Conservation (phyloP, 2,797 vertebrate genomes). For the Antennarius maculatus region DNA sequence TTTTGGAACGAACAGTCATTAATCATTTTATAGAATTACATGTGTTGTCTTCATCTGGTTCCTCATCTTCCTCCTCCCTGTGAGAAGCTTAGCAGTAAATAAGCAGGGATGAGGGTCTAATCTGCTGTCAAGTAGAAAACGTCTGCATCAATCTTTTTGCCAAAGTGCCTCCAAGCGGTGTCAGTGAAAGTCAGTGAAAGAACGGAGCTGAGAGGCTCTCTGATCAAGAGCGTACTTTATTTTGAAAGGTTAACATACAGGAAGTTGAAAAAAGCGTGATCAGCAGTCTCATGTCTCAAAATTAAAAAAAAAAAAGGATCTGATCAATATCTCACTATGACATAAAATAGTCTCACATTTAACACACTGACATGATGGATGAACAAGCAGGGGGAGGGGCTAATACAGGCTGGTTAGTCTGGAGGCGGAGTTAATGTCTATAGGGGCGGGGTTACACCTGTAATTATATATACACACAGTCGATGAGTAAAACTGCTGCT, state of each 20-base stretch:
- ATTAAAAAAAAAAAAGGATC: slow-evolving; percentile 37
- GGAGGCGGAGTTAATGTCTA: slow-evolving; percentile 12
- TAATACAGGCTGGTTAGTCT: background rate
- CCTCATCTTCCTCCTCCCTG: no score
- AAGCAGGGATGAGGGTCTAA: no score
- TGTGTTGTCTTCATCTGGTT: no score
- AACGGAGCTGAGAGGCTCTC: slow-evolving; percentile 2
- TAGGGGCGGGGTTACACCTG: slow-evolving; percentile 18
- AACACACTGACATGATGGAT: slow-evolving; percentile 44
- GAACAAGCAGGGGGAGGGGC: slow-evolving; percentile 22
- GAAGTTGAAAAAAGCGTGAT: slow-evolving; percentile 57
- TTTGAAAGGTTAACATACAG: slow-evolving; percentile 65
- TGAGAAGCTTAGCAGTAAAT: no score
- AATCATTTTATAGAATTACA: no score
- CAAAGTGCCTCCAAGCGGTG: background rate
- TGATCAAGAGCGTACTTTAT: slow-evolving; percentile 58
- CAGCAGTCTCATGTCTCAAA: slow-evolving; percentile 35
- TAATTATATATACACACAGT: slow-evolving; percentile 42
- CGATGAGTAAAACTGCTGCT: background rate
- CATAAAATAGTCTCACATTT: slow-evolving; percentile 61
- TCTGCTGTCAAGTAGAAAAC: no score
- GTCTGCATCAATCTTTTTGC: background rate
- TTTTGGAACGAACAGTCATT: no score
- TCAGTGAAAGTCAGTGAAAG: background rate
- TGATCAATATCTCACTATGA: slow-evolving; percentile 37